Evolutionary conservation across 1,140 invertebrate genomes (phyloP), one percentile per base, ranked within the genome.

Genomic region (Lordiphosa mommai): DNA sequence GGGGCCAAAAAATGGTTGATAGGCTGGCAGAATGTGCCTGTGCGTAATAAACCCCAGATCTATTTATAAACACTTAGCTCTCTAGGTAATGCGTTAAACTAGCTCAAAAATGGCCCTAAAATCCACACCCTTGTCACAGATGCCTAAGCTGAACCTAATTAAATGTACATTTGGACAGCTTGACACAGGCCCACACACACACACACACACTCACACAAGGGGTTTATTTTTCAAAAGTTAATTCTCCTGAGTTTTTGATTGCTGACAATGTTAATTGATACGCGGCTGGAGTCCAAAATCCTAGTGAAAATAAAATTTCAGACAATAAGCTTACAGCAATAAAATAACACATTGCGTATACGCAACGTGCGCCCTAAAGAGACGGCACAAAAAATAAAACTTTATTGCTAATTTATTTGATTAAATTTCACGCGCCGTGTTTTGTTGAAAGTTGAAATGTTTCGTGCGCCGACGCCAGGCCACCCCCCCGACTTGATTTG

Each of bases 351-450:
- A 60, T 60, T 72, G 50, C 79, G 67, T 72, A 84, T 72, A 82
- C 72, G 67, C 59, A 58, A 57, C 51, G 67, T 77, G 56, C 57
- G 56, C 27, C 58, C 43, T 10, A 38, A 27, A 40, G 47, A 63
- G 47, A 77, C 76, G 63, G 58, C 51, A 40, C n/a, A 63, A 47
- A 61, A 72, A 82, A 82, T 82, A 82, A 77, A 84, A 82, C 63
- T 77, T 82, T 82, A 82, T 77, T 72, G 77, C 77, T 82, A 82
- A 82, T 82, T 82, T 82, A 82, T 82, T 82, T 82, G 79, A 82
- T 82, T 82, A 82, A 82, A 82, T 82, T 82, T 82, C 68, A 65
- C 77, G 59, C 72, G 55, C 37, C 29, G 46, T 50, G 29, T 48
- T 37, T 52, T 61, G 44, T 32, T 7, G 29, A 13, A 16, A 55